Evolutionary conservation across 2,797 vertebrate species (phyloP), one percentile per base, ranked within the genome.

Genomic region (Bradypus variegatus): DNA sequence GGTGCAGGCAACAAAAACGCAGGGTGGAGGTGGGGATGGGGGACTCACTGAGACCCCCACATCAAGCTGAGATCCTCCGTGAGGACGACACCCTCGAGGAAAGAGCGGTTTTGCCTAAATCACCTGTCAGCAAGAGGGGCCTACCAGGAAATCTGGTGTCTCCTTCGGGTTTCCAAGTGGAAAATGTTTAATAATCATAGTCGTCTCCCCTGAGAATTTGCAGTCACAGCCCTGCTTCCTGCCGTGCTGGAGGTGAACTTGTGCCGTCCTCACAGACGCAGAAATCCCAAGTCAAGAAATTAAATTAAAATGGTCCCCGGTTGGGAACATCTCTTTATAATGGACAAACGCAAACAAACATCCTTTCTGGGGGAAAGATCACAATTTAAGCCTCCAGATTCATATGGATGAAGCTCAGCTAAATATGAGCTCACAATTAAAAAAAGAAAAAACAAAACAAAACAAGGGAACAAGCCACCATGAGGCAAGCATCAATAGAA

Each of bases 351-450:
- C 33, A 19, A 73, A 69, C 21, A 64, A 2, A 10, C 33, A 5
- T 11, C 16, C 4, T 64, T 36, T 55, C 33, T 33, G 25, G 25
- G 67, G 48, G 29, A 77, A 10, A 14, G 23, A 2, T 5, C 27
- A 53, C 70, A 27, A 1, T 14, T 10, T 48, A 48, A 55, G 45
- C 3, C 45, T n/a, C 69, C 53, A 53, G 38, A 16, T 33, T 64
- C 69, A 80, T 14, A 7, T 7, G 1, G 16, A 60, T 1, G 5
- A 81, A 45, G 5, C 0, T 1, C 29, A 1, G 6, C 33, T 31
- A 62, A 64, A 41, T 7, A 33, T 0, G 3, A 64, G 70, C 64
- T 58, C 45, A 21, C 55, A 2, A 2, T 15, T 11, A 27, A 41
- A 27, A 27, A 29, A 15, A 1, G 60, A n/a, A 1, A 6, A 65